phyloP scores from a whole-genome alignment of 2,113 vertebrate species.

The Rhea pennata region DNA sequence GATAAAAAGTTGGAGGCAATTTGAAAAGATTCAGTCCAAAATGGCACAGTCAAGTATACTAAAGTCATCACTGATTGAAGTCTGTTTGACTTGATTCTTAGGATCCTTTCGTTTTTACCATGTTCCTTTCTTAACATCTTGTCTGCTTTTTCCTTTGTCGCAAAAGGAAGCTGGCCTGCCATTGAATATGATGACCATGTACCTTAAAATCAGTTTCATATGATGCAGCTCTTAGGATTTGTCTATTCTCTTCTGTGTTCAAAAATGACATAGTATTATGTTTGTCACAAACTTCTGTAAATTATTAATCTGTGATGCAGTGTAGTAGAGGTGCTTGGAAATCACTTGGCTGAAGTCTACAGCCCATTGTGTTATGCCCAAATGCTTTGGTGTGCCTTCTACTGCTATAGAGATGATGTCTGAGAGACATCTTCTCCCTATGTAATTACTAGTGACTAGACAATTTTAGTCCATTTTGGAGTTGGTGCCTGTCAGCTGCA shows the following conservation, averaged over 20 bases:
- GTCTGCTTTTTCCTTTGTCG: not conserved
- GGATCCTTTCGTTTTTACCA: not conserved
- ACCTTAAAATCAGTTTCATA: not conserved
- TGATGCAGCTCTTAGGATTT: not conserved
- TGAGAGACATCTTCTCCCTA: not conserved
- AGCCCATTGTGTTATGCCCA: not conserved
- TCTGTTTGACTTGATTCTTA: not conserved
- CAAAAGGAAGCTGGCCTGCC: not conserved
- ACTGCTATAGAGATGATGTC: not conserved
- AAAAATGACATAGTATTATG: not conserved
- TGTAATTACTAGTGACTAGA: not conserved
- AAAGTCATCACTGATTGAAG: not conserved
- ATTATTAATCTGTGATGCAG: not conserved
- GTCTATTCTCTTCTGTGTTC: not conserved
- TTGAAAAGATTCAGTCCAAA: not conserved
- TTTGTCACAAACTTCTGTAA: not conserved
- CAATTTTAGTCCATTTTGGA: not conserved
- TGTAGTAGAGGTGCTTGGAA: not conserved
- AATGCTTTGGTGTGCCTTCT: not conserved
- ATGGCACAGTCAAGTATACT: not conserved
- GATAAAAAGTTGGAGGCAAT: not conserved
- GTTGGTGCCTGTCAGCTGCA: not conserved
- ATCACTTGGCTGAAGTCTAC: not conserved
- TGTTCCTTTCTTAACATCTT: not conserved
- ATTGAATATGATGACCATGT: accelerated